Evolutionary conservation across 2,113 vertebrate species (phyloP).

Genomic region (Lagopus leucura): DNA sequence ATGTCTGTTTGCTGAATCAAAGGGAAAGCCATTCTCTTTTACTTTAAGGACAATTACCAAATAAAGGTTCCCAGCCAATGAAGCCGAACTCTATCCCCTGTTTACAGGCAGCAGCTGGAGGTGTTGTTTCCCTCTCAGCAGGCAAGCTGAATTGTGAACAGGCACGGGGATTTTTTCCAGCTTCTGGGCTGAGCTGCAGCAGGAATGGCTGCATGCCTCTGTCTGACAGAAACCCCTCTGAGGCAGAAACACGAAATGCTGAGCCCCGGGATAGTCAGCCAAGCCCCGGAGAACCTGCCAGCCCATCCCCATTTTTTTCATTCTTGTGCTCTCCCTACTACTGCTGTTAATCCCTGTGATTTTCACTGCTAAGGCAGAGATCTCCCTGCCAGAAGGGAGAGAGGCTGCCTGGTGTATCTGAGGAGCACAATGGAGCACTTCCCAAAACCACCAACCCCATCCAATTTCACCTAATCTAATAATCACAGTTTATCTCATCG

Average conservation of each 20-base stretch:
- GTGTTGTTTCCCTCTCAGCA: neutral
- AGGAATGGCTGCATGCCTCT: neutral
- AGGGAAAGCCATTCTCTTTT: neutral
- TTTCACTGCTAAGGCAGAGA: neutral
- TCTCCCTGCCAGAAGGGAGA: neutral
- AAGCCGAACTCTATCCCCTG: neutral
- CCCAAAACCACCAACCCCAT: rapidly evolving
- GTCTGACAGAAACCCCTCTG: neutral
- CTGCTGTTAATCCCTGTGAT: neutral
- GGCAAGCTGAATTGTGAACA: neutral
- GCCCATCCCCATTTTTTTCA: slow-evolving; percentile 8
- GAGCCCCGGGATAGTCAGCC: neutral
- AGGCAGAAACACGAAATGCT: neutral
- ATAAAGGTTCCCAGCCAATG: neutral
- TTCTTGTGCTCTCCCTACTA: neutral
- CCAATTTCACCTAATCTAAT: neutral
- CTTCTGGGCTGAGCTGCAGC: neutral
- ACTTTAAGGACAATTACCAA: neutral
- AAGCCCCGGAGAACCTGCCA: neutral
- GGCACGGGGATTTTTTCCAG: neutral
- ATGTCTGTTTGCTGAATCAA: neutral
- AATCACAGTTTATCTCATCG: neutral
- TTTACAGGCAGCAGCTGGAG: neutral
- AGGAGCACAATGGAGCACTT: neutral
- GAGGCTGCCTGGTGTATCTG: neutral